Evolutionary conservation across 2,888 invertebrate species (phyloP), one percentile per base, ranked within the genome.

Genomic region (Caenorhabditis sp.): DNA sequence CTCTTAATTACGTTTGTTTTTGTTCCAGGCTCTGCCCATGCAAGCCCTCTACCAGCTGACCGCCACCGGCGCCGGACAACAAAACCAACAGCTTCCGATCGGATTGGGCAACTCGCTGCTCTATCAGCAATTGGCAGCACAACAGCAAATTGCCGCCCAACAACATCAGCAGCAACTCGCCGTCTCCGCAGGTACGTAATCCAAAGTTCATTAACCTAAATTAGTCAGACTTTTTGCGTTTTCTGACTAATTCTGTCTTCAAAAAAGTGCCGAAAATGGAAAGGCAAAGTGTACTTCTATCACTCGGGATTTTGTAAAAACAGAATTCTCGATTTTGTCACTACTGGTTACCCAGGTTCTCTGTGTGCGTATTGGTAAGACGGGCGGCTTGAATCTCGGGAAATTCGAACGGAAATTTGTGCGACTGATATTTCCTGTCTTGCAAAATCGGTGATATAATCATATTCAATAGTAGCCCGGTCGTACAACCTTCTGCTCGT

Each of bases 41-140:
- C 83, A 83, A 78, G 73, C 81, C 39, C 65, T 82, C 52, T 83
- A 82, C 56, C 83, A 82, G 55, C 72, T 82, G 26, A 56, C 79
- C 4, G 80, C 75, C 45, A 74, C 62, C 6, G 50, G 63, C 13
- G 61, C 61, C 0, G 26, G 17, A 24, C 70, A 63, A 50, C 78
- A 78, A 20, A 65, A 61, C 48, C 77, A 71, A 27, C 66, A 71
- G 24, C 27, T 77, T 20, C 65, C 63, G 9, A 70, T 77, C 52
- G 75, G 71, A 26, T 45, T 79, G 20, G 62, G 68, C 8, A 71
- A 73, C 26, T 55, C 71, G 6, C 58, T 78, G 26, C 66, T 79
- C 17, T 78, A 78, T 41, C 78, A 79, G 53, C 72, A 77, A 55
- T 52, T 77, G 45, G 78, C 78, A 9, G 81, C 79, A 1, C 79